Evolutionary conservation across 2,888 invertebrate genomes (phyloP), one percentile per base, ranked within the genome.

Genomic region (Drosophila imparisetae): DNA sequence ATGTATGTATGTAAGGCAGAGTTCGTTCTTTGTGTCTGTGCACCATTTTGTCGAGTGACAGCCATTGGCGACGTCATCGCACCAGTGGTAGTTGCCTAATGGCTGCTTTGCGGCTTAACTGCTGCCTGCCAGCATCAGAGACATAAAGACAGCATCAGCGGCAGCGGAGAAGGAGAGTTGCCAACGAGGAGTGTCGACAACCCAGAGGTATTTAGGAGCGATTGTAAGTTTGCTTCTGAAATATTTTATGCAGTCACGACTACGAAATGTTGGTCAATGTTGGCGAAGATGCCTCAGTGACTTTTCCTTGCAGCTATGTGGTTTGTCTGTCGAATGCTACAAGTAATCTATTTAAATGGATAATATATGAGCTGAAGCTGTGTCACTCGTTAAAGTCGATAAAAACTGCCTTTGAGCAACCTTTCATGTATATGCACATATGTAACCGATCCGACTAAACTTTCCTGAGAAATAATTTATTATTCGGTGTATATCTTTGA

Each of bases 21-120:
- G 38, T 11, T 38, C 36, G 6, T 21, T 52, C 32, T 75, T 52
- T 49, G 29, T 70, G 58, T 63, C 53, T 50, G 70, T 59, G 70
- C 71, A 71, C 85, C 87, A 80, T 86, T 83, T 76, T 71, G 77
- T 75, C 63, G 69, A 81, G 84, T 67, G 81, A 73, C 84, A 81
- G 60, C 68, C 80, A 80, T 83, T 83, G 72, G 78, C 72, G 68
- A 59, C 80, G 81, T 66, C 75, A 45, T 83, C 74, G 87, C 81
- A 75, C 70, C 84, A 77, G 86, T 85, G 74, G 72, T 73, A 75
- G 89, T 75, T 75, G 80, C 71, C 80, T 85, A 85, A 85, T 85
- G 84, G 84, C 83, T 88, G 84, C 89, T 90, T 88, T 85, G 84
- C 83, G 90, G 90, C 86, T 86, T 83, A 75, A 80, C 81, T 88